Conservation (phyloP, 30 jellyfish, hydroid and myxozoan species). For the Hydra vulgaris region DNA sequence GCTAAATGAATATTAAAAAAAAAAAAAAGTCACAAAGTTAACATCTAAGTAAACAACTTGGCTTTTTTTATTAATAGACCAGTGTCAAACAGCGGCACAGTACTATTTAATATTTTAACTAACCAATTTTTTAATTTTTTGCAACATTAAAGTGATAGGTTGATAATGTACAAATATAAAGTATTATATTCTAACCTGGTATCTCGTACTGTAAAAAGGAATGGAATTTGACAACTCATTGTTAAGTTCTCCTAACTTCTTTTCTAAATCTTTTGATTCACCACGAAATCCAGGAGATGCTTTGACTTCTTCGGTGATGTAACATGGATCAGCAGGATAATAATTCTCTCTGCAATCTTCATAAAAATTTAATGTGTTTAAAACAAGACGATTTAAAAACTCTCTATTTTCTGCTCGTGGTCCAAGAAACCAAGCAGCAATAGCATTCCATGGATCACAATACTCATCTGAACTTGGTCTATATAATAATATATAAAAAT, state of each 20-base stretch:
- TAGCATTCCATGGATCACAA: constrained; percentile 33
- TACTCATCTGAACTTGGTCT: constrained; percentile 17
- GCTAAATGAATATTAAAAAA: too few species aligned
- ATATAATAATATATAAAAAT: too few species aligned
- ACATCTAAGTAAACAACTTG: too few species aligned
- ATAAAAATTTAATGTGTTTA: constrained; percentile 16
- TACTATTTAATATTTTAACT: too few species aligned
- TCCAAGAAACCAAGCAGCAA: constrained; percentile 64
- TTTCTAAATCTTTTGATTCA: constrained; percentile 23
- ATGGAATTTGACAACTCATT: constrained; percentile 23
- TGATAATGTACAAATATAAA: neutral
- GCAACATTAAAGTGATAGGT: too few species aligned
- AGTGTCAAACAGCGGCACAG: too few species aligned
- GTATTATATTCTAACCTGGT: constrained; percentile 21
- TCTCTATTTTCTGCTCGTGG: constrained; percentile 58
- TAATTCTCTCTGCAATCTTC: constrained; percentile 33
- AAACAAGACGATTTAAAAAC: constrained; percentile 18
- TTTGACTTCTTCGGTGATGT: constrained; percentile 29
- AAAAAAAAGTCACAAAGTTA: too few species aligned
- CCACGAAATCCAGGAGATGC: constrained; percentile 14
- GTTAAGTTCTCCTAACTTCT: constrained; percentile 16
- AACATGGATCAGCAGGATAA: constrained; percentile 44
- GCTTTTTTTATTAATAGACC: too few species aligned
- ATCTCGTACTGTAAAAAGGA: constrained; percentile 46
- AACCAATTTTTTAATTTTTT: too few species aligned